Conservation (phyloP, 2,888 invertebrate genomes). For the Phengaris alcon region DNA sequence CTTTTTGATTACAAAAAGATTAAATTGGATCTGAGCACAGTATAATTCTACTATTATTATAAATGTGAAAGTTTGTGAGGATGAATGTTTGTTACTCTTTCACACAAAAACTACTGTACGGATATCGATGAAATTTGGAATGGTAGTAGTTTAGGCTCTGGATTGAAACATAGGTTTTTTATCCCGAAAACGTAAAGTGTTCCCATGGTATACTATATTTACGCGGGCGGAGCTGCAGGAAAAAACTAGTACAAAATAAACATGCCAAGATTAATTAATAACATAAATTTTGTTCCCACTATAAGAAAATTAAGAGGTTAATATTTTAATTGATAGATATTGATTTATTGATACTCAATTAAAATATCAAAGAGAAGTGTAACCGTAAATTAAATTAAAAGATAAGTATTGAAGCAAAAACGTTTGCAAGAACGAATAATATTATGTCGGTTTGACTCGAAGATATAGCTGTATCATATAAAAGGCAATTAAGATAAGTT, state of each 20-base stretch:
- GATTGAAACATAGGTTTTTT: too few relatives aligned
- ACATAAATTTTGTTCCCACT: slow-evolving; percentile 20
- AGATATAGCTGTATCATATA: slow-evolving; percentile 46
- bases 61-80: too few relatives aligned
- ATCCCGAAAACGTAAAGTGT: too few relatives aligned
- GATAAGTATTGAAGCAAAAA: slow-evolving; percentile 60
- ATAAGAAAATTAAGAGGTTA: slow-evolving; percentile 60
- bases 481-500: slow-evolving; percentile 53
- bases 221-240: too few relatives aligned
- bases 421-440: slow-evolving; percentile 56
- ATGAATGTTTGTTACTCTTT: too few relatives aligned
- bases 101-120: too few relatives aligned
- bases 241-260: background rate
- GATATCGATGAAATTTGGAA: too few relatives aligned
- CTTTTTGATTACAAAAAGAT: too few relatives aligned
- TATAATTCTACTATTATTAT: too few relatives aligned
- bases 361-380: slow-evolving; percentile 55
- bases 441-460: slow-evolving; percentile 54
- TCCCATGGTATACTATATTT: too few relatives aligned
- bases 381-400: slow-evolving; percentile 71
- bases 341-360: slow-evolving; percentile 63
- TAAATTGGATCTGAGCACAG: too few relatives aligned
- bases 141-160: too few relatives aligned
- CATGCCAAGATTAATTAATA: background rate
- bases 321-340: slow-evolving; percentile 59